A percentile compares a stretch with the other conserved stretches of the same genome.
Conservation (phyloP, 2,888 invertebrate genomes). For the Tinea pellionella region DNA sequence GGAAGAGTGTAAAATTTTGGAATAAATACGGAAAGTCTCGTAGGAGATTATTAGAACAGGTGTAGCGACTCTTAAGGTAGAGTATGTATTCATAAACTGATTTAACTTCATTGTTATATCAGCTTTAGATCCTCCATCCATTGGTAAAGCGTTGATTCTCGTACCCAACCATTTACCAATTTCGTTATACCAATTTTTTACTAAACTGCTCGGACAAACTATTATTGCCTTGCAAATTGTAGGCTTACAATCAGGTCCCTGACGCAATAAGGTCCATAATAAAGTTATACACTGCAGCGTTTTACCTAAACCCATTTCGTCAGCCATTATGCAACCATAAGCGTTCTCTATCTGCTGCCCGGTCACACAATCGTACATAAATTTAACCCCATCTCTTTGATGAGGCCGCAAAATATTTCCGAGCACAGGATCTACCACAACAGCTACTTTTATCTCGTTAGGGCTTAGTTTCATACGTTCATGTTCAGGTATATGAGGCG, state of each 20-base stretch:
- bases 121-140: conserved; percentile 89
- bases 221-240: conserved; percentile 93
- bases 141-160: conserved; percentile 82
- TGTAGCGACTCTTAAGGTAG: conserved; percentile 79
- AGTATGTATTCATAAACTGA: conserved; percentile 85
- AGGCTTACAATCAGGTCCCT: conserved; percentile 92
- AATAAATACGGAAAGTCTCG: conserved; percentile 96
- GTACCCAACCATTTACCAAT: conserved; percentile 95
- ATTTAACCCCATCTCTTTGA: conserved; percentile 98
- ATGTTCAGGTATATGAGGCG: conserved; percentile 86
- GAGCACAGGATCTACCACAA: conserved; percentile 95
- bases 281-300: conserved; percentile 97
- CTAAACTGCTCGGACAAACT: conserved; percentile 96
- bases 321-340: conserved; percentile 99
- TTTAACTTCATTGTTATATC: conserved; percentile 84
- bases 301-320: conserved; percentile 99
- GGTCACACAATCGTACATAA: conserved; percentile 99
- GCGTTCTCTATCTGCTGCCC: conserved; percentile 88
- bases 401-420: conserved; percentile 94
- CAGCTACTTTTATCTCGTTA: conserved; percentile 82
- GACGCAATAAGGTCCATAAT: conserved; percentile 92
- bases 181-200: conserved; percentile 99
- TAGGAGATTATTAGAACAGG: conserved; percentile 99
- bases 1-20: conserved; percentile 86
- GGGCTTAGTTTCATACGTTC: conserved; percentile 85